These are phyloP conservation scores for Drosophila pseudotakahashii DNA, from an alignment of 2,888 invertebrate species.

Conservation along the genomic window DNA sequence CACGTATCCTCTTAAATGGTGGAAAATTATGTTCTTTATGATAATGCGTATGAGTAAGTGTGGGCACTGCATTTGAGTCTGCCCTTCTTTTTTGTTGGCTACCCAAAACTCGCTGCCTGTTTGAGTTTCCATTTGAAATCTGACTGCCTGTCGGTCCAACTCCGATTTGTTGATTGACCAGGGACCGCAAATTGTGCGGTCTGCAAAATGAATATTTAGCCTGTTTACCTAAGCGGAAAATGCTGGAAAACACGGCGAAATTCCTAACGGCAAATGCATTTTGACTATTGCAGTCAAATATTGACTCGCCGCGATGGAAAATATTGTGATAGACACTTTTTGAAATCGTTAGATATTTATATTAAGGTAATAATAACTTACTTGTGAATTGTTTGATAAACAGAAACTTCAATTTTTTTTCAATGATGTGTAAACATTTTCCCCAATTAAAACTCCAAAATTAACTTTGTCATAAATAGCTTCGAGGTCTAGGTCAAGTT, in stretches of 20 bases:
- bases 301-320: neutral
- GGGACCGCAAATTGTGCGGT: slow-evolving; percentile 44
- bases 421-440: neutral
- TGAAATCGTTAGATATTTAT: neutral
- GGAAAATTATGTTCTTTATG: slow-evolving; percentile 76
- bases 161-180: slow-evolving; percentile 22
- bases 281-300: neutral
- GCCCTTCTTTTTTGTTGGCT: neutral
- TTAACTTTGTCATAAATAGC: slow-evolving; percentile 3
- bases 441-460: neutral
- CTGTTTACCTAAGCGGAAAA: slow-evolving; percentile 47
- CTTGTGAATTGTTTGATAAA: too few species aligned
- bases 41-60: slow-evolving; percentile 61
- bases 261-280: slow-evolving; percentile 4
- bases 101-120: slow-evolving; percentile 27
- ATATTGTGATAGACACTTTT: neutral
- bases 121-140: slow-evolving; percentile 46
- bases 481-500: neutral
- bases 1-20: slow-evolving; percentile 60
- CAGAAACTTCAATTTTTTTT: too few species aligned
- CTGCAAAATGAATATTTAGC: slow-evolving; percentile 49
- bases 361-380: too few species aligned
- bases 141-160: slow-evolving; percentile 31
- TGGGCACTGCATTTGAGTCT: slow-evolving; percentile 2
- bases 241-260: slow-evolving; percentile 17